phyloP scores from a whole-genome alignment of 2,888 invertebrate species.

The Lottia scabra region DNA sequence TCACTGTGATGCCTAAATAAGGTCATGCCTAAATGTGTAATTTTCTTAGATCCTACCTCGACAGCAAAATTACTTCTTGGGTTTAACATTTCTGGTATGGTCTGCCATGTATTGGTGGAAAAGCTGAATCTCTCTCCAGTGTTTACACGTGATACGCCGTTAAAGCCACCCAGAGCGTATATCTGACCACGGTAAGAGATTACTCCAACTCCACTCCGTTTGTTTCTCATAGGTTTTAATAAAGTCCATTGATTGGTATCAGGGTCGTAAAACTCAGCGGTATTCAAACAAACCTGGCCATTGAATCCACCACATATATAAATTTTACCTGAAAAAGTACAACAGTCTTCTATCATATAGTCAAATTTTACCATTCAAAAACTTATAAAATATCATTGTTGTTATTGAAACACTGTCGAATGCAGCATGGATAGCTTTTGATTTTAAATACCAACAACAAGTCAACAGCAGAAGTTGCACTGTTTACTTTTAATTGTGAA shows the following conservation, averaged over 20 bases:
- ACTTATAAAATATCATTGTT: too few relatives aligned
- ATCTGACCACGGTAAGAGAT: conserved; percentile 85
- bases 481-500: too few relatives aligned
- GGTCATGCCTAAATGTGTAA: too few relatives aligned
- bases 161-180: conserved; percentile 83
- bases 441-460: too few relatives aligned
- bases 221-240: conserved; percentile 79
- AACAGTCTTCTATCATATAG: too few relatives aligned
- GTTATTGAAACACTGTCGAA: too few relatives aligned
- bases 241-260: conserved; percentile 67
- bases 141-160: conserved; percentile 89
- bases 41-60: conserved; percentile 48
- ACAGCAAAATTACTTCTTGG: conserved; percentile 69
- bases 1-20: too few relatives aligned
- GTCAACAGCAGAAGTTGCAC: too few relatives aligned
- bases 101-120: conserved; percentile 75
- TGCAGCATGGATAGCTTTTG: too few relatives aligned
- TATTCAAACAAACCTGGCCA: conserved; percentile 68
- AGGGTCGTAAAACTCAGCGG: conserved; percentile 66
- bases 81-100: conserved; percentile 68
- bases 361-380: too few relatives aligned
- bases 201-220: conserved; percentile 91
- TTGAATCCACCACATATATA: conserved; percentile 70
- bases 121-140: conserved; percentile 79
- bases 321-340: conserved; percentile 59